Evolutionary conservation across 2,113 vertebrate species (phyloP), one percentile per base, ranked within the genome.

Genomic region (Macquaria australasica): DNA sequence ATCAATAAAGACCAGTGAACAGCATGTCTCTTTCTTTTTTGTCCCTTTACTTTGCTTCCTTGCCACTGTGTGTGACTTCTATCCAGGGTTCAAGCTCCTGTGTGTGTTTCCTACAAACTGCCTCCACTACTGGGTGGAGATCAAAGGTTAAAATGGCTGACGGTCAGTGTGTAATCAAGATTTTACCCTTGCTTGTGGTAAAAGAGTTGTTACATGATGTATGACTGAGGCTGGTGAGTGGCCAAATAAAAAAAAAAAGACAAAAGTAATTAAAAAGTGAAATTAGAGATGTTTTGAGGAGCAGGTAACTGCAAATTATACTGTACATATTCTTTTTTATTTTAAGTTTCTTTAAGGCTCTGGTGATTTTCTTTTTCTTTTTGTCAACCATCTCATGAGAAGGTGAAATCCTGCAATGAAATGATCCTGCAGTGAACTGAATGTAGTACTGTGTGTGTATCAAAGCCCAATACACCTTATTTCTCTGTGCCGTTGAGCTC

Each of bases 1-100:
- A 98, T 99, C 98, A 96, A 99, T 98, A 97, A 96, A 97, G 96
- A 95, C 96, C 96, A 96, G 96, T 94, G 94, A 96, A 98, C 94
- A 97, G 96, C 96, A 94, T 89, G 97, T 87, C 79, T 82, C 84
- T 81, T 74, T 81, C 62, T 74, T 69, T 85, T 89, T 69, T 81
- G 75, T 84, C 76, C 77, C 77, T 83, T 89, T 67, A 77, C 88
- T 87, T 87, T 64, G 86, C 82, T 70, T 64, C 58, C 62, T 73
- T 56, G 50, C 64, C 77, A 70, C 79, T 48, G 60, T 70, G 87
- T 86, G 70, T 77, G 81, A 89, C 88, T 85, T 80, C 86, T 43
- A 66, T 82, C 86, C 73, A 28, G 73, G 77, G 82, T 87, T 89
- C 81, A 78, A 51, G 68, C 79, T 83, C 81, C 59, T 23, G 21